Conservation (phyloP, 2,113 vertebrate genomes). For the Lucifuga dentata region DNA sequence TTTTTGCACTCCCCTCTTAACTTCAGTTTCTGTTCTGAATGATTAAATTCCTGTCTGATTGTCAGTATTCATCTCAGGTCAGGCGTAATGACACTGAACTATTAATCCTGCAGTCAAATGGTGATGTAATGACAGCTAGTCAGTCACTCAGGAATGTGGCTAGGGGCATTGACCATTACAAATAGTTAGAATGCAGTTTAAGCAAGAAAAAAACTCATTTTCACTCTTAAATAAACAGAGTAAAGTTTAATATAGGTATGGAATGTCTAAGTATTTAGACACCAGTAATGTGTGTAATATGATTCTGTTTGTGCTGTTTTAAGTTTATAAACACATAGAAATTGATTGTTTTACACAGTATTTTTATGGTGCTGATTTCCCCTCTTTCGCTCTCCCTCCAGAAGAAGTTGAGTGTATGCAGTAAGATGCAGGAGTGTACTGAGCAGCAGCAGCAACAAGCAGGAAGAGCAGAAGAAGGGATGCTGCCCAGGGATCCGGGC, state of each 20-base stretch:
- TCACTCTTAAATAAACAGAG: too few species aligned
- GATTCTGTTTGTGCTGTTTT: too few species aligned
- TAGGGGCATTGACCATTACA: conserved; percentile 47
- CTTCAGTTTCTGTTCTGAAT: conserved; percentile 35
- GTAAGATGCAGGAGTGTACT: conserved; percentile 95
- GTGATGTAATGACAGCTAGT: conserved; percentile 75
- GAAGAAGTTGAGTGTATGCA: conserved; percentile 91
- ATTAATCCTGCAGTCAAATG: conserved; percentile 68
- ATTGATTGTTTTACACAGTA: too few species aligned
- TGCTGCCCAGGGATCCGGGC: conserved; percentile 63
- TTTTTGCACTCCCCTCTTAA: conserved; percentile 7
- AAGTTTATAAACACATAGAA: too few species aligned
- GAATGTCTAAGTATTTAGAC: too few species aligned
- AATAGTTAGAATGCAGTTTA: conserved; percentile 61
- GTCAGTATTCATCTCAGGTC: conserved; percentile 59
- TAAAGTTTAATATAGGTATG: too few species aligned
- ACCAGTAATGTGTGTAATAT: too few species aligned
- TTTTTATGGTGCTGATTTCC: not conserved
- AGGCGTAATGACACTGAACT: conserved; percentile 71
- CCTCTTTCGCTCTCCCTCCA: conserved; percentile 38
- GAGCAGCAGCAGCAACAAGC: conserved; percentile 84
- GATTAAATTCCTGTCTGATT: conserved; percentile 56
- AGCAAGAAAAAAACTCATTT: conserved; percentile 15
- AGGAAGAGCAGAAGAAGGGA: conserved; percentile 62
- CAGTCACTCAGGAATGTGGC: conserved; percentile 72